Conservation (phyloP, 2,113 vertebrate species). For the Puma concolor region DNA sequence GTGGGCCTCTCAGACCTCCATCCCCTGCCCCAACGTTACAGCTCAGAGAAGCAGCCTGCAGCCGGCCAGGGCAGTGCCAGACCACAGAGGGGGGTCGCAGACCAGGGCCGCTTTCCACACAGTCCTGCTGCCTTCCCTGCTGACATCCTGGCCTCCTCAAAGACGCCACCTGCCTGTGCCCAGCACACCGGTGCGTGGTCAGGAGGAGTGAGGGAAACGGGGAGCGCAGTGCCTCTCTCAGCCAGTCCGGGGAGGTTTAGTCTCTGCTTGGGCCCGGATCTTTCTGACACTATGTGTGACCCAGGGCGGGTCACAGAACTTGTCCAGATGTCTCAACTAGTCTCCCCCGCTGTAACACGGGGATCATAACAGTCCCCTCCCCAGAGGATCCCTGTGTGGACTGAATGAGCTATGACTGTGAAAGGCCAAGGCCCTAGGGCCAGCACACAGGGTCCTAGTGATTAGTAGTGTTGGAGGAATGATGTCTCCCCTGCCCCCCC, state of each 20-base stretch:
- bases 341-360: neutral
- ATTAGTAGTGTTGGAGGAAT: rapidly evolving
- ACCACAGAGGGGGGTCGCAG: neutral
- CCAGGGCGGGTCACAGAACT: neutral
- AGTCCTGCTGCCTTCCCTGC: neutral
- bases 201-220: neutral
- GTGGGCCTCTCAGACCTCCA: neutral
- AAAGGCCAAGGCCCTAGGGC: neutral
- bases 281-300: neutral
- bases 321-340: neutral
- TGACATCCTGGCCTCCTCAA: neutral
- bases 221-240: no score
- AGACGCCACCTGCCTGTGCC: neutral
- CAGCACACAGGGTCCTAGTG: neutral
- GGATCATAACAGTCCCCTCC: neutral
- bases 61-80: neutral
- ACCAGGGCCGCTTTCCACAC: neutral
- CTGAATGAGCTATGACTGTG: rapidly evolving
- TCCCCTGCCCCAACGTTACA: neutral
- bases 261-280: neutral
- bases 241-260: neutral
- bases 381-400: neutral
- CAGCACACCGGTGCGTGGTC: neutral
- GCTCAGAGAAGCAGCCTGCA: neutral
- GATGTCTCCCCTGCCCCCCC: neutral